Evolutionary conservation across 2,797 vertebrate genomes (phyloP), one percentile per base, ranked within the genome.

Genomic region (Melanogrammus aeglefinus): DNA sequence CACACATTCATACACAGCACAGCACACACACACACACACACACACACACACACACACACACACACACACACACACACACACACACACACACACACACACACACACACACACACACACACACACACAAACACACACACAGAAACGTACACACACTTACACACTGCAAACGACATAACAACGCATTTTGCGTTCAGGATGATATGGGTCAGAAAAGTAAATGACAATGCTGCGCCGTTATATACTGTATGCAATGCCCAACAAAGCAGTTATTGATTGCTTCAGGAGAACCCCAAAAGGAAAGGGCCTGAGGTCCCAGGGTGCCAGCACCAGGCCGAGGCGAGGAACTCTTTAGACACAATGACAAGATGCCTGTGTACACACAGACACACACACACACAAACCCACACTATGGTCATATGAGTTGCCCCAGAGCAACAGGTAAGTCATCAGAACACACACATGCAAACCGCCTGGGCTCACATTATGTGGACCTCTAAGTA

Each of bases 351-450:
- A 21, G n/a, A 57, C 21, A 57, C 51, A 57, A 57, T 57, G 51
- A 18, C 51, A 57, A 57, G 51, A 57, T 8, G 18, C 18, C 51
- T 57, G 51, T 57, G 51, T 6, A 57, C 21, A 57, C 51, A 57
- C 18, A 57, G 24, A 63, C 7, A 31, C 21, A 79, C n/a, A 57
- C 31, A 63, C 7, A 31, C 21, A 79, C n/a, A 44, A 21, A 70
- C 31, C 31, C 66, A 72, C 33, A 74, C 41, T 76, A 38, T 76
- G 81, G 77, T 73, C 72, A 76, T 24, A 76, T 80, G 69, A 18
- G 31, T 74, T 75, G 10, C 75, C 77, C 57, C 74, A 2, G 47
- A 82, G 81, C 76, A 82, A 81, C 79, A 80, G 82, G 80, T 83
- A 83, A 77, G 82, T 76, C 83, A 78, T 81, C 76, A 51, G 47